Evolutionary conservation across 2,888 invertebrate species (phyloP).

Genomic region (Orthosia gothica): DNA sequence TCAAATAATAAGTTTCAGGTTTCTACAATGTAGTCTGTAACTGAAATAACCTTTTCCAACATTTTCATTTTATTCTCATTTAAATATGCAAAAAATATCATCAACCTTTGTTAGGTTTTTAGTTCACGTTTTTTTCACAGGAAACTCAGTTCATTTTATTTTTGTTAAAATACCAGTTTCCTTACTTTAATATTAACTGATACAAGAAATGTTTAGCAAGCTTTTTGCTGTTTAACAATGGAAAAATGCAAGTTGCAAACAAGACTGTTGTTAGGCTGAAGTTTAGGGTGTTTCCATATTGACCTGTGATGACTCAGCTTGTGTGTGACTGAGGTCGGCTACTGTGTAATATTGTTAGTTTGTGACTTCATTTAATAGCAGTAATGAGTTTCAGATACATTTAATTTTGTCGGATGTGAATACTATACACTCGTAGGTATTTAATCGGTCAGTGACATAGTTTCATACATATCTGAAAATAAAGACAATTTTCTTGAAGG

Average conservation of each 20-base stretch:
- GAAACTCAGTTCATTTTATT: constrained; percentile 35
- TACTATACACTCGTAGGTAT: no score
- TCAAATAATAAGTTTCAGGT: constrained; percentile 35
- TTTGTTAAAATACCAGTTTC: constrained; percentile 21
- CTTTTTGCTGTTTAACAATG: constrained; percentile 43
- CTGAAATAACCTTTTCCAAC: constrained; percentile 28
- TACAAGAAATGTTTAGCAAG: constrained; percentile 39
- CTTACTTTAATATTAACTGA: constrained; percentile 18
- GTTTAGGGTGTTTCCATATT: constrained; percentile 10
- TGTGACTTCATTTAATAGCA: not conserved
- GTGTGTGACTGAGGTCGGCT: no score
- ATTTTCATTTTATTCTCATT: constrained; percentile 40
- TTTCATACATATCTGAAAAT: not conserved
- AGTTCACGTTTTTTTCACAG: constrained; percentile 34
- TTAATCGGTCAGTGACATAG: not conserved
- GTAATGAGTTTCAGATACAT: not conserved
- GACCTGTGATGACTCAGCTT: not conserved
- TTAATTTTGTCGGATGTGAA: not conserved
- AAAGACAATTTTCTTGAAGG: not conserved
- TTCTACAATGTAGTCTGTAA: constrained; percentile 20
- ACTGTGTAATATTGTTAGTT: not conserved
- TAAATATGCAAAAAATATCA: constrained; percentile 43
- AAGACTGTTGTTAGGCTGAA: constrained; percentile 32
- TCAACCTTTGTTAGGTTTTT: constrained; percentile 38
- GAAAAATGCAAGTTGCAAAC: constrained; percentile 54